Conservation (phyloP, 92 coral and sea anemone species). For the Anthopleura xanthogrammica region DNA sequence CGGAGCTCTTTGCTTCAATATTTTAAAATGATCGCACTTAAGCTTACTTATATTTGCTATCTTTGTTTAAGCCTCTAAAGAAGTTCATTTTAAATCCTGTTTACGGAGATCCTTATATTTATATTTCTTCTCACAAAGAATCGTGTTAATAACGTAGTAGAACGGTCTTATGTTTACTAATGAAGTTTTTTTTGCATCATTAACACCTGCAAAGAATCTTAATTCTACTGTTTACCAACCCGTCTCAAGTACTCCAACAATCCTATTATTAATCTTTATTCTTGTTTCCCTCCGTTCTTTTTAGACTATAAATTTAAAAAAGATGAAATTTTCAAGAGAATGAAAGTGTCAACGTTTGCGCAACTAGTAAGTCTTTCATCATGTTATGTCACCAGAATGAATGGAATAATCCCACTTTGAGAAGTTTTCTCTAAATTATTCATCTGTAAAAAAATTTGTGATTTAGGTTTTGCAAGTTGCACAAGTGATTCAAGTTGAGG, state of each 20-base stretch:
- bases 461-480: constrained; percentile 92
- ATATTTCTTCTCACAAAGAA: no score
- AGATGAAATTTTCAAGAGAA: constrained; percentile 96
- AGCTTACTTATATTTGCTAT: no score
- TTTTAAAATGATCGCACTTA: no score
- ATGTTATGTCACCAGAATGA: neutral
- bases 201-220: no score
- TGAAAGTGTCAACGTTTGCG: constrained; percentile 89
- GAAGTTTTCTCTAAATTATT: neutral
- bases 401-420: neutral
- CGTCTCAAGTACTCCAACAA: neutral
- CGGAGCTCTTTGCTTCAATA: no score
- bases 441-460: neutral
- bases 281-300: constrained; percentile 8
- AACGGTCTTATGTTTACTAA: no score
- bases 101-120: no score
- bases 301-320: constrained; percentile 93
- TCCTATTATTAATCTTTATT: neutral
- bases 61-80: no score
- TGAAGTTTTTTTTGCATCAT: no score
- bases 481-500: constrained; percentile 79
- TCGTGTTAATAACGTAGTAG: no score
- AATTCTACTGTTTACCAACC: neutral
- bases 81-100: no score
- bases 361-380: constrained; percentile 72